Conservation (phyloP, 2,113 vertebrate genomes). For the Nothoprocta pentlandii region DNA sequence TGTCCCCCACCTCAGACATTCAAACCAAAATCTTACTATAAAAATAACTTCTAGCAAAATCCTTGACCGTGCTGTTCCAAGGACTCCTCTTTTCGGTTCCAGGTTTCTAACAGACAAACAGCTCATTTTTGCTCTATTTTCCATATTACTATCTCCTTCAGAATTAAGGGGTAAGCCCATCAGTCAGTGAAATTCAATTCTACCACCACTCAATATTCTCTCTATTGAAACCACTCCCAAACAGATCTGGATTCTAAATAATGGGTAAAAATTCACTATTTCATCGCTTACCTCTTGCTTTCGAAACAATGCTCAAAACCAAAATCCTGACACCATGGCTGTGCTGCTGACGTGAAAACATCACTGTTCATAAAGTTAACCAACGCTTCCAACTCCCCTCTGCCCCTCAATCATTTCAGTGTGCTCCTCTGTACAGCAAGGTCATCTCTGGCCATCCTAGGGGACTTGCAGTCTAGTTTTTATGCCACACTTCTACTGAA, state of each 20-base stretch:
- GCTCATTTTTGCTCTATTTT: neutral
- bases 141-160: neutral
- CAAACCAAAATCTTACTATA: neutral
- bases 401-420: neutral
- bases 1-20: neutral
- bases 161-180: neutral
- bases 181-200: neutral
- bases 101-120: neutral
- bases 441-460: neutral
- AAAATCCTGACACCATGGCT: neutral
- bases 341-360: neutral
- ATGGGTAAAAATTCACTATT: neutral
- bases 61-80: neutral
- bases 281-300: neutral
- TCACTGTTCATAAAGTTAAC: neutral
- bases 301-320: neutral
- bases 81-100: accelerated
- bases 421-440: neutral
- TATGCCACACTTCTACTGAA: neutral
- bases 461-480: neutral
- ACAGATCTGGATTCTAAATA: neutral
- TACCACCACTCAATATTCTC: neutral
- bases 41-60: neutral
- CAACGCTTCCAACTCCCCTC: neutral
- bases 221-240: neutral